phyloP scores from a whole-genome alignment of 2,797 vertebrate species.

The Clarias fuscus region DNA sequence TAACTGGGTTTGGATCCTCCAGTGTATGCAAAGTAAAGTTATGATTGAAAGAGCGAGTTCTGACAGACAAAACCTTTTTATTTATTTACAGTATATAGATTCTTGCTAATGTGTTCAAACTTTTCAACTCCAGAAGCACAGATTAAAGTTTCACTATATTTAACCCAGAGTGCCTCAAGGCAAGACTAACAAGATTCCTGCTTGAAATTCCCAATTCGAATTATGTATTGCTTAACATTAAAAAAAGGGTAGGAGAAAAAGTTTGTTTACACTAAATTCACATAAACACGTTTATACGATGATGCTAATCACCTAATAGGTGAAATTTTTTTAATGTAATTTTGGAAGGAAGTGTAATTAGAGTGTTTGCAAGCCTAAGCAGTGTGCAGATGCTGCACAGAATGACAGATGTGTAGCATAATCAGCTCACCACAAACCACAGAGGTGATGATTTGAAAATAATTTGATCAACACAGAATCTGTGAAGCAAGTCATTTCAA shows the following conservation, averaged over 20 bases:
- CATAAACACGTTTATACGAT: slow-evolving; percentile 18
- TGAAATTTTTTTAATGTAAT: slow-evolving; percentile 1
- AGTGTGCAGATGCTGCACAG: background rate
- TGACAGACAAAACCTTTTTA: too few relatives aligned
- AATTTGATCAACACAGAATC: slow-evolving; percentile 34
- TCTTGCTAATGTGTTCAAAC: background rate
- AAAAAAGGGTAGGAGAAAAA: background rate
- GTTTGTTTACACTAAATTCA: slow-evolving; percentile 19
- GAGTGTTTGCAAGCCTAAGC: slow-evolving; percentile 7
- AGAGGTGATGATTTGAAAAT: slow-evolving; percentile 43
- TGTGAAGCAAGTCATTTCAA: slow-evolving; percentile 9
- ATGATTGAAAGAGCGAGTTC: too few relatives aligned
- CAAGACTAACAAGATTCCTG: slow-evolving; percentile 9
- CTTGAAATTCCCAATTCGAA: background rate
- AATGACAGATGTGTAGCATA: slow-evolving; percentile 34
- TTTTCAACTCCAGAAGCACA: background rate
- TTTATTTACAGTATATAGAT: background rate
- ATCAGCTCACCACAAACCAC: slow-evolving; percentile 41
- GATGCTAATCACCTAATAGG: slow-evolving; percentile 10
- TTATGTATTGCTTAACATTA: background rate
- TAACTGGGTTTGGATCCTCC: too few relatives aligned
- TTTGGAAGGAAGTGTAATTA: slow-evolving; percentile 28
- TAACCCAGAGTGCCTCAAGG: slow-evolving; percentile 14
- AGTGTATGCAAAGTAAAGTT: too few relatives aligned
- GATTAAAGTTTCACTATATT: slow-evolving; percentile 13